Conservation (phyloP, 2,113 vertebrate species). For the Percina caprodes region DNA sequence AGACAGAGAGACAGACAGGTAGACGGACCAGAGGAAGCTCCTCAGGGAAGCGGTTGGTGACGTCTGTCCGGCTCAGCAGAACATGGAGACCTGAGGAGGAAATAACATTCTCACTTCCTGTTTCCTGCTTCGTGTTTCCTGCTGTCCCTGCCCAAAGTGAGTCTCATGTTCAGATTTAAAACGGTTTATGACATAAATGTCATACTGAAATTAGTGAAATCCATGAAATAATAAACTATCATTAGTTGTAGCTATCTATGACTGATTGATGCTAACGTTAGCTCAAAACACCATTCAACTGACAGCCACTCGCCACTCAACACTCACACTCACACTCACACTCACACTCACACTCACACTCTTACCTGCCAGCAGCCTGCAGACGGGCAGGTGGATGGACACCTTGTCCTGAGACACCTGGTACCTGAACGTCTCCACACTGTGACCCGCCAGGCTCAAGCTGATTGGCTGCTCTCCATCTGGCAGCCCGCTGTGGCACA, state of each 20-base stretch:
- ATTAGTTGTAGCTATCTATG: no score
- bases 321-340: no score
- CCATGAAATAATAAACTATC: no score
- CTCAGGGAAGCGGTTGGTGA: constrained; percentile 94
- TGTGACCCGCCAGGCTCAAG: constrained; percentile 92
- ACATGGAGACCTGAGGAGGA: constrained; percentile 90
- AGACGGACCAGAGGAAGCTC: constrained; percentile 93
- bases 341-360: no score
- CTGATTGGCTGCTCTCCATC: constrained; percentile 96
- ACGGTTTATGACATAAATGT: no score
- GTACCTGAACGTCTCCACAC: constrained; percentile 96
- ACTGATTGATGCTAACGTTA: no score
- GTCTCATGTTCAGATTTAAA: no score
- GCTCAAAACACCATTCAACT: no score
- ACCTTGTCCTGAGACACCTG: constrained; percentile 98
- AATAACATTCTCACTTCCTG: background rate
- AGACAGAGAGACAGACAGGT: background rate
- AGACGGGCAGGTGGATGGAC: constrained; percentile 97
- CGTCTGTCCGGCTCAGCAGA: constrained; percentile 94
- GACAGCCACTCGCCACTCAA: no score
- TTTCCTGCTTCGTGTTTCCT: no score
- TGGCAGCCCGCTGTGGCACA: constrained; percentile 91
- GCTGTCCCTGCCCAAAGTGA: no score
- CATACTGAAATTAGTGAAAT: no score
- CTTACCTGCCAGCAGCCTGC: constrained; percentile 94